Base-by-base conservation (phyloP, 2,888 invertebrate species). In the Rugalucina vietnamica region DNA sequence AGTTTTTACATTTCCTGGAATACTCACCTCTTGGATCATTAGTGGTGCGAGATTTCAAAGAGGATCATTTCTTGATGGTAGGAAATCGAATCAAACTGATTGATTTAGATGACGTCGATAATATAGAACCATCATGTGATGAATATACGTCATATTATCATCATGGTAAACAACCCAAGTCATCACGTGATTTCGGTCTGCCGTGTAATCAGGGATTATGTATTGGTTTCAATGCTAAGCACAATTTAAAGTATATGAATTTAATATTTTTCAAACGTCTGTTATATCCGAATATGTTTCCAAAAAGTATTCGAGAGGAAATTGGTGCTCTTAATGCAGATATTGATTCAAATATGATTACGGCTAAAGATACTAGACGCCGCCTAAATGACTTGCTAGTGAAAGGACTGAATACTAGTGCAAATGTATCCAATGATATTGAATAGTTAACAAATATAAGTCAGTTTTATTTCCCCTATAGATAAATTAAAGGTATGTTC, bases 81-180 rank as follows among this genome's bases (percentile, higher is more conserved):
- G 91, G 92, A 78, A 82, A 82, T 32, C 89, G 86, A 36, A 86
- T 94, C 36, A 93, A 93, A 76, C 89, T 94, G 88, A 94, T 93
- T 21, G 94, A 94, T 83, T 84, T 94, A 8, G 94, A 94, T 79
- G 94, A 94, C 83, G 90, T 94, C 43, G 93, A 92, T 79, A 92
- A 92, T 87, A 36, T 92, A 24, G 93, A 93, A 80, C 93, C 93
- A 0, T 85, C 89, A 8, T 93, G 93, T 84, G 82, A 79, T 70
- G 79, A 82, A 0, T 90, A 88, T 50, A 78, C 82, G 5, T 86
- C 79, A 32, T 77, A 76, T n/a, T 77, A 81, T 50, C 3, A 27
- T n/a, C 37, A 72, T n/a, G 27, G 21, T 12, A 2, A 3, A 24
- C 12, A 29, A 39, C 12, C 39, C 14, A 72, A 49, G 14, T 65